Percentiles rank a stretch among this genome's conserved stretches.
phyloP scores from a whole-genome alignment of 2,888 invertebrate genomes.

The Sussaba pulchella region DNA sequence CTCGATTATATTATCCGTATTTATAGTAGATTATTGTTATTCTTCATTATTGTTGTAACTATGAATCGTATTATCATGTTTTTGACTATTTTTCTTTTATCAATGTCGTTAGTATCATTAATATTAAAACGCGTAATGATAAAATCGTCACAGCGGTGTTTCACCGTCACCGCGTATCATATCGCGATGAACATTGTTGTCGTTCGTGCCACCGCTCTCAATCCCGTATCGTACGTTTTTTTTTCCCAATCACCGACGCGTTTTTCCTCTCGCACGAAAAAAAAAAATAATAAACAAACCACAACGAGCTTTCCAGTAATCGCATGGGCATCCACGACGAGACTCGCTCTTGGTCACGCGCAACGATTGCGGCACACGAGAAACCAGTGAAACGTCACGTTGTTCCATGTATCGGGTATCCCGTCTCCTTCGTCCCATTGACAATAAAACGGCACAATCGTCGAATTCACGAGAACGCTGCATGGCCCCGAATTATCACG shows the following conservation, averaged over 20 bases:
- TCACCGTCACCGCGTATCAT: constrained; percentile 3
- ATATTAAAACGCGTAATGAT: constrained; percentile 9
- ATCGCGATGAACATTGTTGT: constrained; percentile 16
- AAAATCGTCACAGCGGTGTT: constrained; percentile 30
- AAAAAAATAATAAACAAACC: too few relatives aligned
- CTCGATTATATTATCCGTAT: constrained; percentile 15
- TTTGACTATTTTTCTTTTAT: constrained; percentile 16
- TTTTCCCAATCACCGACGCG: constrained; percentile 1
- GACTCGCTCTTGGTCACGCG: constrained; percentile 74
- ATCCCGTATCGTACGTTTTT: not conserved
- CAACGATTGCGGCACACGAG: constrained; percentile 51
- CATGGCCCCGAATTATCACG: not conserved
- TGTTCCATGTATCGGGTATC: constrained; percentile 11
- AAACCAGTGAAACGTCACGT: not conserved
- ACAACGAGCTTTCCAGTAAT: constrained; percentile 38
- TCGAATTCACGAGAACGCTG: not conserved
- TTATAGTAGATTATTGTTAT: not conserved
- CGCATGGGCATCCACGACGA: constrained; percentile 70
- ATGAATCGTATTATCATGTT: constrained; percentile 25
- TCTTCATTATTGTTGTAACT: constrained; percentile 1
- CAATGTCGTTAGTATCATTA: constrained; percentile 11
- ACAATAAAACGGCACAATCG: constrained; percentile 44
- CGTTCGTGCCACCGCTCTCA: not conserved
- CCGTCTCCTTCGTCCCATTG: constrained; percentile 13
- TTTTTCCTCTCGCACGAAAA: constrained; percentile 68